phyloP scores from a whole-genome alignment of 2,113 vertebrate species.

The Rhinopomastus cyanomelas region DNA sequence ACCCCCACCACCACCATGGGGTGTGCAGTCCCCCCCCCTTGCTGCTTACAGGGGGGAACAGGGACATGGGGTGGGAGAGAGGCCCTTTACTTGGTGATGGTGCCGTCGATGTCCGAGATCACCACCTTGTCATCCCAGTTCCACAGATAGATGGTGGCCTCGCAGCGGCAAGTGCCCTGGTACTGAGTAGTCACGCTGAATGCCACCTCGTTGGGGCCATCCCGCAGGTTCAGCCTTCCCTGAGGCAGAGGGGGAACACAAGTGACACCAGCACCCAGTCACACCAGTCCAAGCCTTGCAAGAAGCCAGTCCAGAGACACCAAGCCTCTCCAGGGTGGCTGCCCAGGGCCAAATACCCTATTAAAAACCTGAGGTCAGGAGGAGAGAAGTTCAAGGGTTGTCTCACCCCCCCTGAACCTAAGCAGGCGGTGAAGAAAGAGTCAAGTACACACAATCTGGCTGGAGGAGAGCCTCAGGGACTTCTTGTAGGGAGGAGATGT shows the following conservation, averaged over 20 bases:
- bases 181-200: slow-evolving; percentile 96
- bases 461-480: slow-evolving; percentile 87
- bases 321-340: neutral
- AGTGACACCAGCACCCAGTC: neutral
- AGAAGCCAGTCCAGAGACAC: neutral
- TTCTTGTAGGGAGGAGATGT: slow-evolving; percentile 78
- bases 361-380: neutral
- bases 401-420: neutral
- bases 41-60: fast-evolving
- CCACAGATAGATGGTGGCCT: slow-evolving; percentile 94
- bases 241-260: slow-evolving; percentile 22
- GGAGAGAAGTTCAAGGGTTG: neutral
- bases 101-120: slow-evolving; percentile 95
- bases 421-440: neutral
- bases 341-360: neutral
- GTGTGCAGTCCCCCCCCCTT: neutral
- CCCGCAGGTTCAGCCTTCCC: slow-evolving; percentile 84
- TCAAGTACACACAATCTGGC: slow-evolving; percentile 84
- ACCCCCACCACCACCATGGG: fast-evolving
- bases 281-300: neutral
- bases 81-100: slow-evolving; percentile 90
- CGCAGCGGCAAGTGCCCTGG: slow-evolving; percentile 93
- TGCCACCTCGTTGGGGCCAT: slow-evolving; percentile 88
- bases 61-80: neutral
- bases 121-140: slow-evolving; percentile 91